Conservation (phyloP, 2,797 vertebrate genomes). For the Melanotaenia pygmaea region DNA sequence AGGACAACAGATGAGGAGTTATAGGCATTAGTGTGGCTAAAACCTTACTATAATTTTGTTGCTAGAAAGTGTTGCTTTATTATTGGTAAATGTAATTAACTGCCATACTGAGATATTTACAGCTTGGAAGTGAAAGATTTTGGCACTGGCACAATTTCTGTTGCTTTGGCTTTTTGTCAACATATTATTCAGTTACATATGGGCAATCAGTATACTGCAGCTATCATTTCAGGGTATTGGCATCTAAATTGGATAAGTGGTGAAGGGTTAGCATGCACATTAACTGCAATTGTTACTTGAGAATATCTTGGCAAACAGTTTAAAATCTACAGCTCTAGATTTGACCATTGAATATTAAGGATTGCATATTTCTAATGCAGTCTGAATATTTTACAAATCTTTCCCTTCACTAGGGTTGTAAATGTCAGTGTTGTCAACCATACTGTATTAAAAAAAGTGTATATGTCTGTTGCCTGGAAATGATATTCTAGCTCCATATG, state of each 20-base stretch:
- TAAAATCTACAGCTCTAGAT: background rate
- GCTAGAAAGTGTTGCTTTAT: background rate
- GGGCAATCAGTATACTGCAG: background rate
- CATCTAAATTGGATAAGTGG: background rate
- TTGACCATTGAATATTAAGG: background rate
- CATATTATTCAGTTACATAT: background rate
- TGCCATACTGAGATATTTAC: background rate
- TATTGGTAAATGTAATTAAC: background rate
- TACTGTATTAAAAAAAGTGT: slow-evolving; percentile 9
- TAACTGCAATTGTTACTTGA: background rate
- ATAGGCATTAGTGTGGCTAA: background rate
- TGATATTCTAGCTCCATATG: slow-evolving; percentile 40
- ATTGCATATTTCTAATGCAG: background rate
- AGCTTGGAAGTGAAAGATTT: background rate
- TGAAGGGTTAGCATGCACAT: background rate
- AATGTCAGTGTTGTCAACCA: slow-evolving; percentile 28
- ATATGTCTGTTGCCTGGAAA: slow-evolving; percentile 37
- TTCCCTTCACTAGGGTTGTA: slow-evolving; percentile 10
- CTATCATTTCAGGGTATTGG: background rate
- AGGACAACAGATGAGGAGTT: background rate
- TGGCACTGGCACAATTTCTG: background rate
- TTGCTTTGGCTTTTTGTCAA: background rate
- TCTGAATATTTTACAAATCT: slow-evolving; percentile 7
- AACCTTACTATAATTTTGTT: background rate
- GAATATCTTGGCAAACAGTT: background rate